These are phyloP conservation scores for Ooceraea biroi DNA, from an alignment of 1,140 invertebrate genomes.

Conservation along the genomic window DNA sequence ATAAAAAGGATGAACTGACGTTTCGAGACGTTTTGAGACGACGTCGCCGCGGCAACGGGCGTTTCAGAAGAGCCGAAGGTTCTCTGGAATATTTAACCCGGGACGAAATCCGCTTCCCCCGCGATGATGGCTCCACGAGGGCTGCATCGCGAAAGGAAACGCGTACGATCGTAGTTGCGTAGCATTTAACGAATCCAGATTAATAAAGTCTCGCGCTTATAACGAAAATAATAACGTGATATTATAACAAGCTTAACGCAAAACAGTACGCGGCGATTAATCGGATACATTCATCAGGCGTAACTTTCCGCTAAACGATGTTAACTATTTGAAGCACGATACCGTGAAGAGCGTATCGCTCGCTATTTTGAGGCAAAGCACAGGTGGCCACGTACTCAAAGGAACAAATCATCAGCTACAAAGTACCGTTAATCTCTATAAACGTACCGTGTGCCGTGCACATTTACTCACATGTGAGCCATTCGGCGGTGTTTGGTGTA, in stretches of 20 bases:
- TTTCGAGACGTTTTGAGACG: slow-evolving; percentile 39
- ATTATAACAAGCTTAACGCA: neutral
- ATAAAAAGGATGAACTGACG: slow-evolving; percentile 39
- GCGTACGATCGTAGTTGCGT: neutral
- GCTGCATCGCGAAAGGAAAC: neutral
- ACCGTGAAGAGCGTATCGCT: neutral
- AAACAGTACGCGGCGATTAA: neutral
- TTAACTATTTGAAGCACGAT: neutral
- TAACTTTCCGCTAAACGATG: neutral
- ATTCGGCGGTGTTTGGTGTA: neutral
- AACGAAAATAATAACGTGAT: no score
- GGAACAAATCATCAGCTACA: slow-evolving; percentile 21
- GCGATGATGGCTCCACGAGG: neutral
- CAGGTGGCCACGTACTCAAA: neutral
- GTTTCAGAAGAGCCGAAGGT: slow-evolving; percentile 31
- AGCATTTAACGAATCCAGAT: no score
- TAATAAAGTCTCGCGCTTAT: no score
- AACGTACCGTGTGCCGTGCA: neutral
- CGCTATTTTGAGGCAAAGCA: neutral
- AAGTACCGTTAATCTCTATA: slow-evolving; percentile 19
- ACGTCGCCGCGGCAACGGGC: neutral
- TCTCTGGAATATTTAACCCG: slow-evolving; percentile 49
- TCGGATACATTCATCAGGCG: neutral
- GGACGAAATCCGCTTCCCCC: slow-evolving; percentile 1
- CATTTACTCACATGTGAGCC: neutral